These are phyloP conservation scores for Pocillopora damicornis DNA, from an alignment of 64 coral and sea anemone species.

Conservation along the genomic window DNA sequence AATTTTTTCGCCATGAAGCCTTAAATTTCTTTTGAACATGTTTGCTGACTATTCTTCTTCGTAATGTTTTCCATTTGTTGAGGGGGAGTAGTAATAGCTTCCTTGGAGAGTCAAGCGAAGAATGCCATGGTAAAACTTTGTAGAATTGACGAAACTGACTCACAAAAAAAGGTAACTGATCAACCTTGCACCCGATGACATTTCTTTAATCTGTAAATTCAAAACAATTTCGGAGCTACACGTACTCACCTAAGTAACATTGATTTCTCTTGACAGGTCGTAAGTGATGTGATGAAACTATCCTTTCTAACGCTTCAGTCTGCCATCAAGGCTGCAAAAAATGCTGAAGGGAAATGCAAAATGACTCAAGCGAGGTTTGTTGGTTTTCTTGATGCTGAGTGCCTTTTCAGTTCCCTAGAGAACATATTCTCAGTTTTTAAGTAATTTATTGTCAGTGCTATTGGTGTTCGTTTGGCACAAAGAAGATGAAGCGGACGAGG, in stretches of 20 bases:
- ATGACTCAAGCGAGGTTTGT: constrained; percentile 21
- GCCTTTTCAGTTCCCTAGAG: background rate
- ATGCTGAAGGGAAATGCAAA: constrained; percentile 44
- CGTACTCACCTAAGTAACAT: background rate
- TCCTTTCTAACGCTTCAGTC: constrained; percentile 87
- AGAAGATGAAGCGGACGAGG: too few species aligned
- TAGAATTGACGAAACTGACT: constrained; percentile 30
- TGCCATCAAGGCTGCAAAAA: constrained; percentile 86
- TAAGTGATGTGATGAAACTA: constrained; percentile 74
- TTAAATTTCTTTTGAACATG: background rate
- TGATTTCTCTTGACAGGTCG: constrained; percentile 40
- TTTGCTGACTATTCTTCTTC: background rate
- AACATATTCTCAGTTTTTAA: too few species aligned
- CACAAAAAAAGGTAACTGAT: constrained; percentile 53
- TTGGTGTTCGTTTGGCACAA: too few species aligned
- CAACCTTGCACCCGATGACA: too few species aligned
- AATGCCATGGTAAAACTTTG: constrained; percentile 42
- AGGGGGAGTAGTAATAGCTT: constrained; percentile 48
- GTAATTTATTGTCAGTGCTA: too few species aligned
- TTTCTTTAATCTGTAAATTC: too few species aligned
- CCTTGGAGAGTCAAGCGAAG: constrained; percentile 54
- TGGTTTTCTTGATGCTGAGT: background rate
- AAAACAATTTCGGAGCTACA: too few species aligned
- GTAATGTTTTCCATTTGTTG: background rate
- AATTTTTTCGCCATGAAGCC: too few species aligned